Evolutionary conservation across 2,113 vertebrate genomes (phyloP).

Genomic region (Hippoglossus stenolepis): DNA sequence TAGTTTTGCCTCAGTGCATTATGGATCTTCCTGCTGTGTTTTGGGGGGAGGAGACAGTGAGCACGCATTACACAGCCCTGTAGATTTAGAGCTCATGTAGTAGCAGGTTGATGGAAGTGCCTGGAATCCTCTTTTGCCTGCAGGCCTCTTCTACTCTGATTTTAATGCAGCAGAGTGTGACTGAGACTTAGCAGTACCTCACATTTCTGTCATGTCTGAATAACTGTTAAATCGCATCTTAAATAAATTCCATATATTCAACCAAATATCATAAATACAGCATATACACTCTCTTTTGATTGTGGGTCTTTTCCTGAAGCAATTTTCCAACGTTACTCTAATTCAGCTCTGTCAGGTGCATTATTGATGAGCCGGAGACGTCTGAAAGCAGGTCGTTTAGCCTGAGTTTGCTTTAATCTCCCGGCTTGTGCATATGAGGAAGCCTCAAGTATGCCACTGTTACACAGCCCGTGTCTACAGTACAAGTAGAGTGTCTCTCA

Average conservation of each 20-base stretch:
- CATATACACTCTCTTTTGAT: not conserved
- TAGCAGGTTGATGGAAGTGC: constrained; percentile 63
- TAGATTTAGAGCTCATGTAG: constrained; percentile 47
- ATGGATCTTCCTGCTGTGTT: constrained; percentile 58
- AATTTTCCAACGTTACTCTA: constrained; percentile 21
- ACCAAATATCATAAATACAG: not conserved
- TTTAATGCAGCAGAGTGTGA: constrained; percentile 50
- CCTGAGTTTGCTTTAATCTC: constrained; percentile 10
- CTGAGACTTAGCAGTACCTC: constrained; percentile 20
- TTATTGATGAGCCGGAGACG: constrained; percentile 35
- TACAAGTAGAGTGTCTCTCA: not conserved
- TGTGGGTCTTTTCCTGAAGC: constrained; percentile 5
- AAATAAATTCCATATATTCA: not conserved
- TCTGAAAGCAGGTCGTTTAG: constrained; percentile 35
- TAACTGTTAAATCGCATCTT: constrained; percentile 7
- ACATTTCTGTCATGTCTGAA: constrained; percentile 48
- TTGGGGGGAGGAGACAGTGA: constrained; percentile 17
- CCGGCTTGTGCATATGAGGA: not conserved
- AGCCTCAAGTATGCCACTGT: not conserved
- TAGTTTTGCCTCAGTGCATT: constrained; percentile 65
- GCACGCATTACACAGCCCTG: not conserved
- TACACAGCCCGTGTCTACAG: not conserved
- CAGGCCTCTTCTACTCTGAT: constrained; percentile 44
- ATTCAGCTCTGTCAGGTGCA: constrained; percentile 28
- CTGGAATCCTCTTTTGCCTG: constrained; percentile 49